Percentiles rank a stretch among this genome's conserved stretches.
Evolutionary conservation across 2,888 invertebrate species (phyloP).

Genomic region (Lasioglossum pauxillum): DNA sequence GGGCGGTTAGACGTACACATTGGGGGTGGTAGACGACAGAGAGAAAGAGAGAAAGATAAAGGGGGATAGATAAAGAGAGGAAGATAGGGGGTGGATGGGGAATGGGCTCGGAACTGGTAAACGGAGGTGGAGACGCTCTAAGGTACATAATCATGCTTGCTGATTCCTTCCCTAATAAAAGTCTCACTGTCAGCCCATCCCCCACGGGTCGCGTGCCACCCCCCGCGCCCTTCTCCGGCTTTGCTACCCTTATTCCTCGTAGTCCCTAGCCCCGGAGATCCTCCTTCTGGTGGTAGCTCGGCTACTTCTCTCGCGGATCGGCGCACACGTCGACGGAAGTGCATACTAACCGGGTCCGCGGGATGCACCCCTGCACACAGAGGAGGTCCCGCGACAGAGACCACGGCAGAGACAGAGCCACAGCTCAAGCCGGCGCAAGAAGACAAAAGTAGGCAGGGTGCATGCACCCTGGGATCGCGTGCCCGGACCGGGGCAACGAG

Average conservation of each 20-base stretch:
- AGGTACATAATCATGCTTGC: slow-evolving; percentile 84
- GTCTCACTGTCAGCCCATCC: slow-evolving; percentile 79
- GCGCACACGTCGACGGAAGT: slow-evolving; percentile 50
- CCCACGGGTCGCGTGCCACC: slow-evolving; percentile 63
- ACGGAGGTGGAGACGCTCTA: slow-evolving; percentile 80
- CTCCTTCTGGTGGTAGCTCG: slow-evolving; percentile 23
- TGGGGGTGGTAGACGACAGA: slow-evolving; percentile 18
- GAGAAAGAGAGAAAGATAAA: slow-evolving; percentile 18
- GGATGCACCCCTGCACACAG: slow-evolving; percentile 69
- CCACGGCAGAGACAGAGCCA: slow-evolving; percentile 11
- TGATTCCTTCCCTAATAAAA: slow-evolving; percentile 85
- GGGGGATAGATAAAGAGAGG: neutral
- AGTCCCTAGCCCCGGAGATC: slow-evolving; percentile 9
- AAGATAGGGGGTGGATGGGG: neutral
- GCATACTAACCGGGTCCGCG: slow-evolving; percentile 54
- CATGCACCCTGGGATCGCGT: neutral
- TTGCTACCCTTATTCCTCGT: slow-evolving; percentile 42
- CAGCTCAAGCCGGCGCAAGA: slow-evolving; percentile 32
- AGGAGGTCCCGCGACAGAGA: slow-evolving; percentile 47
- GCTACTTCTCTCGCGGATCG: slow-evolving; percentile 31
- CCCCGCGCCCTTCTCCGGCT: slow-evolving; percentile 40
- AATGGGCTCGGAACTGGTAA: slow-evolving; percentile 46
- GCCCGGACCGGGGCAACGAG: slow-evolving; percentile 69
- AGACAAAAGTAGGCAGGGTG: slow-evolving; percentile 59
- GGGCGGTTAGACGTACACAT: slow-evolving; percentile 52